phyloP scores from a whole-genome alignment of 2,797 vertebrate genomes.

The Sparus aurata region DNA sequence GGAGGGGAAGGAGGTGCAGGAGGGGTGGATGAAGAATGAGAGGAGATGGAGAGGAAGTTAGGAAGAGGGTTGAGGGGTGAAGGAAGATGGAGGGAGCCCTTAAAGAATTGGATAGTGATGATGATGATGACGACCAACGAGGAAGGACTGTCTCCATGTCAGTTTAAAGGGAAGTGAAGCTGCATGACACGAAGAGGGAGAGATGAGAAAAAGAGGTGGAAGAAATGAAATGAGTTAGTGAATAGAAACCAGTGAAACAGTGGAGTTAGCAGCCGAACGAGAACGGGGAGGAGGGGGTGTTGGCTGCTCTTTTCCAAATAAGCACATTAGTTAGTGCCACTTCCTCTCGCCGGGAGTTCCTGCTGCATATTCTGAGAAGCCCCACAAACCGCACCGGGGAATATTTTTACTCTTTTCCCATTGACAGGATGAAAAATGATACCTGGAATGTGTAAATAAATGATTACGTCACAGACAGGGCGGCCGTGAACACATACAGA shows the following conservation, averaged over 20 bases:
- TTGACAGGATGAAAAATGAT: constrained; percentile 77
- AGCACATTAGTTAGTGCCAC: constrained; percentile 71
- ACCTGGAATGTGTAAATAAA: constrained; percentile 77
- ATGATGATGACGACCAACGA: not conserved
- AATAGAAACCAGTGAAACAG: constrained; percentile 75
- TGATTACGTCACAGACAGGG: constrained; percentile 61
- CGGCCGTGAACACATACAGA: constrained; percentile 35
- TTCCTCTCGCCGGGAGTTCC: constrained; percentile 73
- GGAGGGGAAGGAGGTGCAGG: constrained; percentile 42
- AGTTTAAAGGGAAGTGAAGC: constrained; percentile 28
- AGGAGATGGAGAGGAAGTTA: constrained; percentile 43
- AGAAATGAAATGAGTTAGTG: constrained; percentile 17
- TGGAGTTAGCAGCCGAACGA: constrained; percentile 64
- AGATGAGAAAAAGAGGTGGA: not conserved
- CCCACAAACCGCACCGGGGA: constrained; percentile 57
- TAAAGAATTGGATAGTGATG: constrained; percentile 53
- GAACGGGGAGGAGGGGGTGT: constrained; percentile 1
- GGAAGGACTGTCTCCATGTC: constrained; percentile 4
- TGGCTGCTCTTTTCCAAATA: constrained; percentile 70
- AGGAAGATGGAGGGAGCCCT: constrained; percentile 44
- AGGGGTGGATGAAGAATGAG: constrained; percentile 54
- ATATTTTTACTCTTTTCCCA: constrained; percentile 65
- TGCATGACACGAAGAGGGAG: constrained; percentile 15
- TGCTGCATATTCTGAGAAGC: constrained; percentile 56
- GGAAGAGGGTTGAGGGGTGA: constrained; percentile 26